Base-by-base conservation (phyloP, 2,797 vertebrate species). In the Loriculus beryllinus region DNA sequence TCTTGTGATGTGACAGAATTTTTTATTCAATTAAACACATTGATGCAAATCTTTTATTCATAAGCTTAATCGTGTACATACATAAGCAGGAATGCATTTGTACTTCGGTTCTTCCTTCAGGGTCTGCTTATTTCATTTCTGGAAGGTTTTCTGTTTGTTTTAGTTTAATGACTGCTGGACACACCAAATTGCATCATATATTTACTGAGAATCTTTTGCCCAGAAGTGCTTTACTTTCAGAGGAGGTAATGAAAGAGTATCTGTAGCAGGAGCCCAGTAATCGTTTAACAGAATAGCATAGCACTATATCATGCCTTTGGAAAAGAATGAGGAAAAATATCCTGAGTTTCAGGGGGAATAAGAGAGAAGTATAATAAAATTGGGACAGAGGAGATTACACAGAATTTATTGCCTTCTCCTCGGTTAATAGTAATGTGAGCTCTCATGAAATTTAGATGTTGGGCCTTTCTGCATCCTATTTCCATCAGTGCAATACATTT, bases 1-100 rank as follows among this genome's bases (percentile, higher is more conserved):
- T 91, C 79, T 91, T 74, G 18, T 69, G 59, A 49, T 79, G 63
- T 78, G 74, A 77, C 85, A 84, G 57, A 51, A 64, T 79, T 90
- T 93, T 92, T 96, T 85, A 84, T 94, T 94, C 40, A 92, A 84
- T 94, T 95, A 94, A 93, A 86, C 43, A 76, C 70, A 60, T 75
- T 81, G 71, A 75, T 91, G 56, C 63, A 48, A 52, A 83, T 94
- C 26, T 94, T 94, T 93, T 94, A 95, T 96, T 92, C 35, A 86
- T 91, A 65, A 88, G 63, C 42, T 78, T 92, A 76, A 79, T 92
- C 76, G 49, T 42, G 37, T 90, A 82, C 80, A 92, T 76, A 92
- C 70, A 79, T 18, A 93, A 85, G 70, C 76, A 75, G 51, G 49
- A 63, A 89, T 3, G 0, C 3, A 2, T 92, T 86, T 79, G 51